Evolutionary conservation across 2,888 invertebrate species (phyloP).

Genomic region (Melinaea marsaeus): DNA sequence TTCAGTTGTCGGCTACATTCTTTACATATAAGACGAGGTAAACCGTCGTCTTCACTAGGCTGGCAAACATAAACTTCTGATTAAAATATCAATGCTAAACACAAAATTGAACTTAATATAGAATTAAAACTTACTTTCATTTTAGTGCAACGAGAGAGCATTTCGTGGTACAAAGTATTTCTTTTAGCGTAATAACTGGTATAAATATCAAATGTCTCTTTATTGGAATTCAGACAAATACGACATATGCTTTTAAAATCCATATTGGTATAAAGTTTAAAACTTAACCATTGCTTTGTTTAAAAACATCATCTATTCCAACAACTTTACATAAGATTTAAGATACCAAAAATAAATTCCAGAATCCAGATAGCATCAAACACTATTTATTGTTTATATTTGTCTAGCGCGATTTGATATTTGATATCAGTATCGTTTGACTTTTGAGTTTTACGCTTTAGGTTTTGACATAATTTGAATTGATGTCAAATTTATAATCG

Average conservation of each 20-base stretch:
- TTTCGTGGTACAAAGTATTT: slow-evolving; percentile 57
- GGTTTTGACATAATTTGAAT: background rate
- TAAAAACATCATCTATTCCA: no score
- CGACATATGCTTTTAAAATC: slow-evolving; percentile 62
- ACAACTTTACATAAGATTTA: background rate
- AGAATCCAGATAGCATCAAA: background rate
- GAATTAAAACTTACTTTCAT: slow-evolving; percentile 47
- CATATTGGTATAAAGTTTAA: slow-evolving; percentile 32
- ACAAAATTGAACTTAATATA: background rate
- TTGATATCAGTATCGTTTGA: slow-evolving; percentile 4
- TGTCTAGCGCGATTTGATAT: slow-evolving; percentile 4
- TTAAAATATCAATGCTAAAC: background rate
- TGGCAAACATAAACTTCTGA: slow-evolving; percentile 35
- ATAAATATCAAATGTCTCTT: slow-evolving; percentile 59
- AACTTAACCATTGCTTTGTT: no score
- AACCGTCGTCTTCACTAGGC: slow-evolving; percentile 55
- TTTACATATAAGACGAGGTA: slow-evolving; percentile 64
- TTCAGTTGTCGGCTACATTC: slow-evolving; percentile 61
- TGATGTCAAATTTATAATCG: background rate
- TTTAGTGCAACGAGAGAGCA: slow-evolving; percentile 61
- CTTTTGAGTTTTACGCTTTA: background rate
- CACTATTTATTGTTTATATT: slow-evolving; percentile 7
- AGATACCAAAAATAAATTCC: background rate
- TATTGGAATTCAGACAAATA: slow-evolving; percentile 54
- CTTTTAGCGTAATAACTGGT: slow-evolving; percentile 56